A percentile compares a stretch with the other conserved stretches of the same genome.
Conservation (phyloP, 2,797 vertebrate genomes). For the Phylloscopus collybita region DNA sequence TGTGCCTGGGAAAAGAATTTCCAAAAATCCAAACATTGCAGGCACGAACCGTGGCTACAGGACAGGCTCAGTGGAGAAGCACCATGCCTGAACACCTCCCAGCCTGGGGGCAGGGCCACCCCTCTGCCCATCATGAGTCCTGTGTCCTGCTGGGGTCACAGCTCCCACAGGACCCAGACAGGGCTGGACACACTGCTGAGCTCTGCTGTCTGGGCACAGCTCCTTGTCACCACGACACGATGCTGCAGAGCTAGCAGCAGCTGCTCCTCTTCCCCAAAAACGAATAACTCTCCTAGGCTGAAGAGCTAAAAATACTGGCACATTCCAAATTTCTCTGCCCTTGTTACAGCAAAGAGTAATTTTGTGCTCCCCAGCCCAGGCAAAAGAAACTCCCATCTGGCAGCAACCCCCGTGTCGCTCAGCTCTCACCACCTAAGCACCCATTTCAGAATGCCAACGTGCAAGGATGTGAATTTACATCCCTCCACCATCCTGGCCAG, state of each 20-base stretch:
- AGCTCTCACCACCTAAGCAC: not conserved
- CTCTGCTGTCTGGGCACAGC: not conserved
- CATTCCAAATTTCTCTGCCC: constrained; percentile 16
- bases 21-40: too few relatives aligned
- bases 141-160: not conserved
- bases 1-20: too few relatives aligned
- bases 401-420: not conserved
- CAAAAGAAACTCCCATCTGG: not conserved
- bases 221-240: rapidly evolving
- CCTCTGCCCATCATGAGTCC: rapidly evolving
- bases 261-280: constrained; percentile 4
- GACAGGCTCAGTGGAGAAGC: too few relatives aligned
- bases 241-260: constrained; percentile 6
- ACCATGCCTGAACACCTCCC: rapidly evolving
- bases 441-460: not conserved
- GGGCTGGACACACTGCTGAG: not conserved
- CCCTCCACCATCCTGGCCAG: not conserved
- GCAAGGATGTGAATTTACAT: not conserved
- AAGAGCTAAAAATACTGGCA: constrained; percentile 33
- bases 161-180: rapidly evolving
- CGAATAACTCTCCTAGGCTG: not conserved
- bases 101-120: not conserved
- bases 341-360: constrained; percentile 10
- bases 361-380: not conserved
- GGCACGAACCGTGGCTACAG: too few relatives aligned